These are phyloP conservation scores for Pomatorhinus ruficollis DNA, from an alignment of 2,113 vertebrate genomes.

Conservation along the genomic window DNA sequence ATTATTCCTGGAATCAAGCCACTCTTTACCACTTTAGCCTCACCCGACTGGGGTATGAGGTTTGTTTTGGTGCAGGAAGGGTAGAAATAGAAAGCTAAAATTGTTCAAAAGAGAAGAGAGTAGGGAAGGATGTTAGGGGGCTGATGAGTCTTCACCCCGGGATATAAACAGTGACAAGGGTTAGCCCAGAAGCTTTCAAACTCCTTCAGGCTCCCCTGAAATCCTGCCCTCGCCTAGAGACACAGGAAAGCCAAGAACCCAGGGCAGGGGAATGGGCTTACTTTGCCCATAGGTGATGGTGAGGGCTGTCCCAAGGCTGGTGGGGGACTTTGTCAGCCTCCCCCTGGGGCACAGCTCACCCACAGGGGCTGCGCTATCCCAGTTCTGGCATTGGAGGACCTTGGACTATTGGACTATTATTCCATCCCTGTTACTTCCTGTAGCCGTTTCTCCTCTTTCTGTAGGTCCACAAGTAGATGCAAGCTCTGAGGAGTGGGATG, in stretches of 20 bases:
- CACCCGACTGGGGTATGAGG: neutral
- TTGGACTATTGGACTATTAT: neutral
- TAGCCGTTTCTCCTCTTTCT: neutral
- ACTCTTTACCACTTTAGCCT: neutral
- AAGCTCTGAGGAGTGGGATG: neutral
- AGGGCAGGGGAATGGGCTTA: neutral
- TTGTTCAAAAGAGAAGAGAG: neutral
- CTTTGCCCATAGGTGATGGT: rapidly evolving
- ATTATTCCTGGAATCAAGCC: neutral
- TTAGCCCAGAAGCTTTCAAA: neutral
- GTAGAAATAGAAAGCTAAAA: neutral
- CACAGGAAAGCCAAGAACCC: neutral
- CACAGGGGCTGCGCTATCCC: rapidly evolving
- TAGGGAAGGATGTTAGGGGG: neutral
- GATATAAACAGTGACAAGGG: neutral
- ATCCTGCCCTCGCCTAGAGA: neutral
- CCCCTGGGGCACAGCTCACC: neutral
- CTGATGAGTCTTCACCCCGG: neutral
- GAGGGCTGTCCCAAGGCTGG: neutral
- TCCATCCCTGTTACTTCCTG: neutral
- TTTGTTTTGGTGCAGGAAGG: neutral
- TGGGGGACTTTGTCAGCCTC: neutral
- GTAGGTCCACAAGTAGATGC: rapidly evolving
- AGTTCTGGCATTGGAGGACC: neutral
- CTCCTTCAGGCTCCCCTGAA: neutral